Conservation (phyloP, 2,888 invertebrate genomes). For the Anaspis maculata region DNA sequence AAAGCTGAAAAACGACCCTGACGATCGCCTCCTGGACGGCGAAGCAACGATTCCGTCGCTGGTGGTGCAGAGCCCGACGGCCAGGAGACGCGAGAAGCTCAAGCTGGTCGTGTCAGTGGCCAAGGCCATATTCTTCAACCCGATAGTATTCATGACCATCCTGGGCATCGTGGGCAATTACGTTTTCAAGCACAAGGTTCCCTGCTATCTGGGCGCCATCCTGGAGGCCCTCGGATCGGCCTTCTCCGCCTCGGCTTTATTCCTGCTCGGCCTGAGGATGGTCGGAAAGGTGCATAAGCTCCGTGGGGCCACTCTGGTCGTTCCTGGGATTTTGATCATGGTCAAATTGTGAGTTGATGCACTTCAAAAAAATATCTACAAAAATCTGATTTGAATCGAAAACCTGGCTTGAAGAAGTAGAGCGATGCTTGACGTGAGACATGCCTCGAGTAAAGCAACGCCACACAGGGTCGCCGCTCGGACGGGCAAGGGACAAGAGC, state of each 20-base stretch:
- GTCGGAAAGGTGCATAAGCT: constrained; percentile 80
- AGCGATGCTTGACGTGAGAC: neutral
- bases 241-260: constrained; percentile 86
- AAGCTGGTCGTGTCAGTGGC: constrained; percentile 40
- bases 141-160: constrained; percentile 87
- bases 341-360: constrained; percentile 68
- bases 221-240: constrained; percentile 77
- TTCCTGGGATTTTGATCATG: constrained; percentile 80
- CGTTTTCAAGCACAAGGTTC: constrained; percentile 68
- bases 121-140: constrained; percentile 76
- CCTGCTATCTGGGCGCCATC: constrained; percentile 64
- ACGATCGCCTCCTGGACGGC: constrained; percentile 24
- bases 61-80: too few relatives aligned
- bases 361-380: too few relatives aligned
- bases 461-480: too few relatives aligned
- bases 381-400: constrained; percentile 1
- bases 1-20: constrained; percentile 40
- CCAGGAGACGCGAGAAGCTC: constrained; percentile 30
- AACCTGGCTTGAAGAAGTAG: neutral
- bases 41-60: constrained; percentile 20
- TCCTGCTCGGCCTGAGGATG: constrained; percentile 84
- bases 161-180: constrained; percentile 82
- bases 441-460: too few relatives aligned
- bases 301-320: constrained; percentile 67
- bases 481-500: too few relatives aligned